Percentiles rank a stretch among this genome's conserved stretches.
phyloP scores from a whole-genome alignment of 2,888 invertebrate genomes.

The Criorhina ranunculi region DNA sequence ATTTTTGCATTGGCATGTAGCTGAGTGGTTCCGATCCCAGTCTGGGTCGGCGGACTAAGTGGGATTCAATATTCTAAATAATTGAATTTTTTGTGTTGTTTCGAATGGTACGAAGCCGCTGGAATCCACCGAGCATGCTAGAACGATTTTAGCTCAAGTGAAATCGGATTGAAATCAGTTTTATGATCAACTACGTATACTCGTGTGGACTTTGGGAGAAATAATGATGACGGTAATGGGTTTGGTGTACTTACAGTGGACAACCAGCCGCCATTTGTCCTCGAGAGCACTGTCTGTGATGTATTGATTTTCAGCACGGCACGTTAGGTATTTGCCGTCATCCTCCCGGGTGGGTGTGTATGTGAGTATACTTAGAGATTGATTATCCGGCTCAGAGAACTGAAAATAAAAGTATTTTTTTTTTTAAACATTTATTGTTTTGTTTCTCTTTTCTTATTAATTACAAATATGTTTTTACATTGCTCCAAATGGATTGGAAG shows the following conservation, averaged over 20 bases:
- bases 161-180: conserved; percentile 19
- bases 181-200: conserved; percentile 8
- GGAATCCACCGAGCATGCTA: neutral
- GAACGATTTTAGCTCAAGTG: neutral
- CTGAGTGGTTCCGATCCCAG: conserved; percentile 24
- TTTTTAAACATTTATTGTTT: neutral
- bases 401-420: conserved; percentile 83
- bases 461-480: too few species aligned
- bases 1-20: conserved; percentile 25
- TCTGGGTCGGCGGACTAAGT: neutral
- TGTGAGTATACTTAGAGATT: conserved; percentile 92
- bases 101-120: neutral
- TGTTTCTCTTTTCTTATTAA: too few species aligned
- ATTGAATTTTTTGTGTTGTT: conserved; percentile 24
- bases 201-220: neutral
- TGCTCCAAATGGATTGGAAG: too few species aligned
- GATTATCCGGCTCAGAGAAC: conserved; percentile 93
- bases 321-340: conserved; percentile 95
- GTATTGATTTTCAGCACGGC: conserved; percentile 94
- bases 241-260: conserved; percentile 90
- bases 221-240: neutral
- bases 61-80: conserved; percentile 41
- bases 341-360: conserved; percentile 94
- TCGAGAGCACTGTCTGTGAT: conserved; percentile 93
- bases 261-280: conserved; percentile 94